Percentiles rank a stretch among this genome's conserved stretches.
Evolutionary conservation across 2,113 vertebrate genomes (phyloP).

Genomic region (Sceloporus tristichus): DNA sequence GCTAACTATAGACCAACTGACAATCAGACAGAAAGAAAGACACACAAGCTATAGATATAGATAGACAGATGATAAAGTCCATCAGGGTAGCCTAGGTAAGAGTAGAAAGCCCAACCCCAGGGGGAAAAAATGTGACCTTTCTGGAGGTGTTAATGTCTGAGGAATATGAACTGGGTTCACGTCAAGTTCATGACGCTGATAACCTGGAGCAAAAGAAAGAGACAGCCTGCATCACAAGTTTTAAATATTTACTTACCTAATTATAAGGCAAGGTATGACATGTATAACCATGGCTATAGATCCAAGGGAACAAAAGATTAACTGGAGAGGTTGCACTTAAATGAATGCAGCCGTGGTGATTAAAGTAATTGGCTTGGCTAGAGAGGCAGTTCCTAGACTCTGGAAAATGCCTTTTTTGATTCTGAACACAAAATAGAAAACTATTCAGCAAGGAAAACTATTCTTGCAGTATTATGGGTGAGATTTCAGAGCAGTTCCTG

Average conservation of each 20-base stretch:
- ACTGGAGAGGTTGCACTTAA: conserved; percentile 17
- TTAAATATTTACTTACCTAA: conserved; percentile 43
- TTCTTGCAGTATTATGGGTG: too few relatives aligned
- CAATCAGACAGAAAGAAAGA: background rate
- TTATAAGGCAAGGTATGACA: conserved; percentile 35
- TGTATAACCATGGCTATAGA: conserved; percentile 28
- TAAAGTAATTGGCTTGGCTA: conserved; percentile 1
- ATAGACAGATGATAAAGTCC: background rate
- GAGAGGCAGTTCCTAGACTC: background rate
- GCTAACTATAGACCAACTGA: background rate
- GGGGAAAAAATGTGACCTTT: background rate
- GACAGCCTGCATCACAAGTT: conserved; percentile 12
- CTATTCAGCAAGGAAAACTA: background rate
- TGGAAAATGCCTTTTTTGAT: background rate
- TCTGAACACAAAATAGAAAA: background rate
- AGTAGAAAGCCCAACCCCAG: background rate
- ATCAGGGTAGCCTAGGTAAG: background rate
- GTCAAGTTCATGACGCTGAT: conserved; percentile 14
- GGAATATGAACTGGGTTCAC: conserved; percentile 37
- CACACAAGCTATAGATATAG: background rate
- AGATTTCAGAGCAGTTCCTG: too few relatives aligned
- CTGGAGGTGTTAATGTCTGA: conserved; percentile 19
- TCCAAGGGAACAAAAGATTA: conserved; percentile 11
- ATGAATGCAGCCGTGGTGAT: conserved; percentile 2
- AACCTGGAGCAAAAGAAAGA: conserved; percentile 18